A percentile compares a stretch with the other conserved stretches of the same genome.
Evolutionary conservation across 2,888 invertebrate species (phyloP).

Genomic region (Drosophila pseudotakahashii): DNA sequence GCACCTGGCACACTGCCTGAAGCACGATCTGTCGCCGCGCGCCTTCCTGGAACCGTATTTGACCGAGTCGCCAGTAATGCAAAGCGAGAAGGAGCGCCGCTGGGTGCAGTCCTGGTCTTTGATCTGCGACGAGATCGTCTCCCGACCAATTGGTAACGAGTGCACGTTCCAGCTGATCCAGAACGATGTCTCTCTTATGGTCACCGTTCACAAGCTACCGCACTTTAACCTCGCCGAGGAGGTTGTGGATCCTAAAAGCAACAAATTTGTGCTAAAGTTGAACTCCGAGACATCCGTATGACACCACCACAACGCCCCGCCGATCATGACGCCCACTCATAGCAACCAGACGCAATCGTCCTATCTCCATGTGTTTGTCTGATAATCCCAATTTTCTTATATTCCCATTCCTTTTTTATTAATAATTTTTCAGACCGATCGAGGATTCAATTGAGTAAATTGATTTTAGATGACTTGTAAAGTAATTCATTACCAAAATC

Average conservation of each 20-base stretch:
- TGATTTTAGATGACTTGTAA: neutral
- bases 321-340: constrained; percentile 77
- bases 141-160: constrained; percentile 92
- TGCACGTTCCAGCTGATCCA: constrained; percentile 96
- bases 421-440: neutral
- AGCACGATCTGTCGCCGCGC: constrained; percentile 96
- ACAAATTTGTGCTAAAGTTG: constrained; percentile 96
- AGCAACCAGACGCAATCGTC: constrained; percentile 83
- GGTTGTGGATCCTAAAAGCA: constrained; percentile 97
- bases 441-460: neutral
- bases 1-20: constrained; percentile 95
- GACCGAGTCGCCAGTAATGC: constrained; percentile 92
- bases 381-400: constrained; percentile 30
- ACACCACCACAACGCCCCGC: constrained; percentile 84
- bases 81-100: constrained; percentile 92
- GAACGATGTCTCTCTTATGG: constrained; percentile 95
- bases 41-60: constrained; percentile 98
- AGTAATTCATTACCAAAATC: neutral
- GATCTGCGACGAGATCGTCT: constrained; percentile 95
- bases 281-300: constrained; percentile 99
- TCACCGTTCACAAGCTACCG: constrained; percentile 93
- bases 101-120: constrained; percentile 97
- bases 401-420: neutral
- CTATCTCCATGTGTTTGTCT: constrained; percentile 83
- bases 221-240: constrained; percentile 98